A percentile compares a stretch with the other conserved stretches of the same genome.
phyloP scores from a whole-genome alignment of 2,797 vertebrate genomes.

The Glyptemys insculpta region DNA sequence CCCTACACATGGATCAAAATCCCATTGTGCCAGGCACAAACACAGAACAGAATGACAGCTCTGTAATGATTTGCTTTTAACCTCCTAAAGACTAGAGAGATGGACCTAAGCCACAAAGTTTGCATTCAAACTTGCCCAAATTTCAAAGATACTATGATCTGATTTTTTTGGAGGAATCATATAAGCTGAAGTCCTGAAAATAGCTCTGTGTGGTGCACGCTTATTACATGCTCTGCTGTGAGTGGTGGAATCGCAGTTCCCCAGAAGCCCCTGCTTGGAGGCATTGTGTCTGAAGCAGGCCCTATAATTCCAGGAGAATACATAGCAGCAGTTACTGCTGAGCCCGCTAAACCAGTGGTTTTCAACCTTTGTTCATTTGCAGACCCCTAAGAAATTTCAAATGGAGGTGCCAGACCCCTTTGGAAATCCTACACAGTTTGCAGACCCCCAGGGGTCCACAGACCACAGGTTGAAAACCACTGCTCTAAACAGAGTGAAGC shows the following conservation, averaged over 20 bases:
- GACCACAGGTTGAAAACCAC: no score
- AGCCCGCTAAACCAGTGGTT: neutral
- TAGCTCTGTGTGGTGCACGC: rapidly evolving
- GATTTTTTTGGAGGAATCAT: neutral
- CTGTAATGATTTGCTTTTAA: neutral
- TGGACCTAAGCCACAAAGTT: neutral
- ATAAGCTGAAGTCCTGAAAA: neutral
- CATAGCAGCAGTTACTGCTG: neutral
- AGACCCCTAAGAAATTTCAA: no score
- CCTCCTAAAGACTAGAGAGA: neutral
- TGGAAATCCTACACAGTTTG: no score
- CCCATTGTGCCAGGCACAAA: neutral
- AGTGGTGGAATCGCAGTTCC: neutral
- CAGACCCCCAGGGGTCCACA: no score
- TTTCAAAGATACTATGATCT: neutral
- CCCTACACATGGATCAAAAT: neutral
- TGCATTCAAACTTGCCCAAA: neutral
- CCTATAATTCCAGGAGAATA: neutral
- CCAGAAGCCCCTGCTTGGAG: neutral
- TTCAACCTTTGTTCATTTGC: no score
- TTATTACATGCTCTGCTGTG: neutral
- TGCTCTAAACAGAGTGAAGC: neutral
- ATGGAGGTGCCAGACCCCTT: no score
- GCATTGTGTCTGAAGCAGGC: neutral
- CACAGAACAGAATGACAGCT: neutral